These are phyloP conservation scores for Epizoanthus fatuus DNA, from an alignment of 92 coral and sea anemone genomes.

Conservation along the genomic window DNA sequence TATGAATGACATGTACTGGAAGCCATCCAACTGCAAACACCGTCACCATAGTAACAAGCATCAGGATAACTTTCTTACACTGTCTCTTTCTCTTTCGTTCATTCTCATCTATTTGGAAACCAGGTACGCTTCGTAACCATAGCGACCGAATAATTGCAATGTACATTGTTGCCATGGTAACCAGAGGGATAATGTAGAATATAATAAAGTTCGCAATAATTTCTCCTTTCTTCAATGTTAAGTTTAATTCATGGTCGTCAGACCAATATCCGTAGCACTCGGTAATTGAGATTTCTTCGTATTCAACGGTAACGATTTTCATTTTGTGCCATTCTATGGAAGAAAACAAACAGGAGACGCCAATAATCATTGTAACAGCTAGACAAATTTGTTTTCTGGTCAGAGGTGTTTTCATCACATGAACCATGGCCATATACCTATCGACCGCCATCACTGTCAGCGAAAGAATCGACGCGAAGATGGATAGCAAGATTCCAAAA, in stretches of 20 bases:
- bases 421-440: conserved; percentile 7
- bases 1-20: conserved; percentile 13
- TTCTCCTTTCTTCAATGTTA: background rate
- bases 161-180: conserved; percentile 6
- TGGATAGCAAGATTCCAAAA: conserved; percentile 4
- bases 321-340: background rate
- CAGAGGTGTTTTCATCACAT: background rate
- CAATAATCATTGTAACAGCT: background rate
- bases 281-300: background rate
- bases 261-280: conserved; percentile 2
- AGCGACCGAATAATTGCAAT: conserved; percentile 11
- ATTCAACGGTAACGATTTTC: background rate
- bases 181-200: background rate
- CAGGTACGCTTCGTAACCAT: conserved; percentile 5
- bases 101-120: background rate
- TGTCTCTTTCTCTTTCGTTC: conserved; percentile 15
- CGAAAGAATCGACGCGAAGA: conserved; percentile 6
- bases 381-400: background rate
- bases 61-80: conserved; percentile 6
- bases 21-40: conserved; percentile 27
- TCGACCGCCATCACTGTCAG: conserved; percentile 11
- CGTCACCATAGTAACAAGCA: conserved; percentile 26
- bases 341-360: background rate
- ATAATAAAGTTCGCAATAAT: background rate
- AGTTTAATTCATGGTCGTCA: background rate